phyloP scores from a whole-genome alignment of 2,797 vertebrate genomes.

The Pseudomugil tenellus region DNA sequence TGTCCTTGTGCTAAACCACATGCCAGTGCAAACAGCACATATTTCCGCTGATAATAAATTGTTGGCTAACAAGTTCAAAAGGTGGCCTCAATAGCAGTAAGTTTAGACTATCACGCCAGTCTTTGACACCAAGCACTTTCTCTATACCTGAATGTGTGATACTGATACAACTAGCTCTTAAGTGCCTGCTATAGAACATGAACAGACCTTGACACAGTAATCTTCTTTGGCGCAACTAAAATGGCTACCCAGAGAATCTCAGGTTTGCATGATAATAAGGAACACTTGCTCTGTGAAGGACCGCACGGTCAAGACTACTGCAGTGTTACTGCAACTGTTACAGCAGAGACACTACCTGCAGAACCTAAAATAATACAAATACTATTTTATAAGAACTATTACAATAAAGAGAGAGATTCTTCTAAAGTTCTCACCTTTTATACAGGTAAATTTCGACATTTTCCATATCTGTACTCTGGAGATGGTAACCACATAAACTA shows the following conservation, averaged over 20 bases:
- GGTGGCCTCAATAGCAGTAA: conserved; percentile 45
- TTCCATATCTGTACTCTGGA: too few species aligned
- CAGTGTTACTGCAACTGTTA: conserved; percentile 27
- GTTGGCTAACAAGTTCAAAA: conserved; percentile 63
- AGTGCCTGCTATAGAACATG: conserved; percentile 34
- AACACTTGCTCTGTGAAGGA: conserved; percentile 26
- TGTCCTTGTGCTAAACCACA: conserved; percentile 46
- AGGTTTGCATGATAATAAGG: conserved; percentile 53
- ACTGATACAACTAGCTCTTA: conserved; percentile 67
- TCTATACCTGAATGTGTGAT: conserved; percentile 62
- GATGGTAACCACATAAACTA: too few species aligned
- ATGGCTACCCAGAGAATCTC: conserved; percentile 61
- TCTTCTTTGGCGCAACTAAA: conserved; percentile 50
- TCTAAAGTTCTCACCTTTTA: background rate
- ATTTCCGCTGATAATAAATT: conserved; percentile 51
- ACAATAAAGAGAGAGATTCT: background rate
- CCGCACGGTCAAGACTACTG: conserved; percentile 8
- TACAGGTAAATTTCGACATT: too few species aligned
- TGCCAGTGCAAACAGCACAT: conserved; percentile 35
- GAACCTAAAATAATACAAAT: conserved; percentile 11
- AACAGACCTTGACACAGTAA: conserved; percentile 46
- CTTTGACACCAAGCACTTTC: conserved; percentile 76
- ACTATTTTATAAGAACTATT: background rate
- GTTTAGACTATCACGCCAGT: conserved; percentile 56
- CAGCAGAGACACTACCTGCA: conserved; percentile 14